phyloP scores from a whole-genome alignment of 2,113 vertebrate genomes.

The Anoplopoma fimbria region DNA sequence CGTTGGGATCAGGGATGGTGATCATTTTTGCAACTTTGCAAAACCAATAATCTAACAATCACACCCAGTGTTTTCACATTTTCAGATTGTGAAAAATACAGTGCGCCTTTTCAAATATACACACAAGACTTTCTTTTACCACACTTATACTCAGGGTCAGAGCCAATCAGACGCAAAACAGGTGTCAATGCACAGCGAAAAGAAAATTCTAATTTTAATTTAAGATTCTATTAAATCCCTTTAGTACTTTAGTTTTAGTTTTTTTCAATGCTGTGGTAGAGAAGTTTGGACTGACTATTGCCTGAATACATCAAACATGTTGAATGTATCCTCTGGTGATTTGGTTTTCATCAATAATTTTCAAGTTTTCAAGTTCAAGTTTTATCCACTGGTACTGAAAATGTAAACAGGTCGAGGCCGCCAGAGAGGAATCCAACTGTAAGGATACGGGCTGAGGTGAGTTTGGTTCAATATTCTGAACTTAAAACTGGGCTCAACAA shows the following conservation, averaged over 20 bases:
- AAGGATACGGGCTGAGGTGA: not conserved
- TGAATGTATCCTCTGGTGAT: slow-evolving; percentile 29
- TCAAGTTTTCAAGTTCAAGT: slow-evolving; percentile 33
- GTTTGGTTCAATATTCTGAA: slow-evolving; percentile 14
- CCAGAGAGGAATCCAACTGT: not conserved
- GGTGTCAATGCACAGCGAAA: no score
- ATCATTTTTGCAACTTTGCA: no score
- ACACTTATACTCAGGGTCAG: no score
- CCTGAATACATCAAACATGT: slow-evolving; percentile 40
- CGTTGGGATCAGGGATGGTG: no score
- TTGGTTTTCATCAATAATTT: slow-evolving; percentile 45
- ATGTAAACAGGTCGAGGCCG: not conserved
- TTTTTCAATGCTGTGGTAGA: not conserved
- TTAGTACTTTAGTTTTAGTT: not conserved
- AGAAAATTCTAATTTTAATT: no score
- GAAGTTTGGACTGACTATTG: slow-evolving; percentile 19
- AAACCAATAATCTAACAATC: no score
- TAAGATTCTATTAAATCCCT: not conserved
- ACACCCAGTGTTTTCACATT: no score
- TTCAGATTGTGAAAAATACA: no score
- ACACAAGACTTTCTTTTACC: no score
- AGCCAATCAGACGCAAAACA: no score
- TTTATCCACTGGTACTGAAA: slow-evolving; percentile 26
- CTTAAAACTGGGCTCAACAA: slow-evolving; percentile 4
- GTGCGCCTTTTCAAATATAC: no score